Evolutionary conservation across 2,113 vertebrate genomes (phyloP).

Genomic region (Hippocampus abdominalis): DNA sequence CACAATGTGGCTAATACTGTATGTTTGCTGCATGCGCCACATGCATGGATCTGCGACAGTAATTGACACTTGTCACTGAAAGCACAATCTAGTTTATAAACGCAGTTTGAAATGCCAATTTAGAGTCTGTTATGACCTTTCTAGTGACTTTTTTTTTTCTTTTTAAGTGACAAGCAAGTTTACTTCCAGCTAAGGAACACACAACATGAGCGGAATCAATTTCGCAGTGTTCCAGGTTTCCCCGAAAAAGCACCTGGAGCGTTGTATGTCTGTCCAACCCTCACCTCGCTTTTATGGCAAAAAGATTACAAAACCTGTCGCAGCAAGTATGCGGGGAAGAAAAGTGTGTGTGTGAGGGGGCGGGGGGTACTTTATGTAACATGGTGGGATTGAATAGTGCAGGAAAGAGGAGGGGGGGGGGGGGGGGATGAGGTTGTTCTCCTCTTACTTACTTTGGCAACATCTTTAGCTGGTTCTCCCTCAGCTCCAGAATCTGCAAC

Average conservation of each 20-base stretch:
- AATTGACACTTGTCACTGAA: too few relatives aligned
- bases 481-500: constrained; percentile 94
- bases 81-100: too few relatives aligned
- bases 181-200: not conserved
- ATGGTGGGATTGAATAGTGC: constrained; percentile 4
- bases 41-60: too few relatives aligned
- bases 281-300: constrained; percentile 20
- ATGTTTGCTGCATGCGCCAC: too few relatives aligned
- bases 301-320: constrained; percentile 63
- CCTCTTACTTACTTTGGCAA: constrained; percentile 89
- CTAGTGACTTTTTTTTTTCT: too few relatives aligned
- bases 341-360: constrained; percentile 21
- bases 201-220: not conserved
- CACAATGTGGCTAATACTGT: not conserved
- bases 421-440: not conserved
- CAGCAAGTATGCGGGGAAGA: constrained; percentile 38
- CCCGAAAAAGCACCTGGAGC: constrained; percentile 6
- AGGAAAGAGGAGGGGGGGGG: not conserved
- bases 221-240: not conserved
- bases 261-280: constrained; percentile 29
- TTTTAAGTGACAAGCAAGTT: constrained; percentile 10
- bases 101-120: too few relatives aligned
- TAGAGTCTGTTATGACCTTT: too few relatives aligned
- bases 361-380: constrained; percentile 46
- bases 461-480: constrained; percentile 98